A percentile compares a stretch with the other conserved stretches of the same genome.
Evolutionary conservation across 2,113 vertebrate species (phyloP).

Genomic region (Tonatia bakeri): DNA sequence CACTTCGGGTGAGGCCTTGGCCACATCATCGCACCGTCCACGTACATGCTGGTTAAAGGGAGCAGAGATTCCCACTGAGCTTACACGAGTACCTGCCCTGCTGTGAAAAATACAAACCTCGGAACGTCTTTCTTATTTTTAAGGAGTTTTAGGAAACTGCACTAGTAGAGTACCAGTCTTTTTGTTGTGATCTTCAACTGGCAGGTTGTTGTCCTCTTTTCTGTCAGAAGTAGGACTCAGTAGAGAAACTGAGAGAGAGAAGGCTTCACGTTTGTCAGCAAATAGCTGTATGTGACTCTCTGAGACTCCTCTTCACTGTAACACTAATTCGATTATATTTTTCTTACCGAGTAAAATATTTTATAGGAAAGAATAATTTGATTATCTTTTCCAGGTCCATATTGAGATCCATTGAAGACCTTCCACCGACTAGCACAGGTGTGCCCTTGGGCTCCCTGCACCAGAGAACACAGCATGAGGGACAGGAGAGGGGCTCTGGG

Average conservation of each 20-base stretch:
- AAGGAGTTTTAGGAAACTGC: neutral
- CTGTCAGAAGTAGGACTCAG: neutral
- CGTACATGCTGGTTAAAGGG: neutral
- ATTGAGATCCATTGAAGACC: constrained; percentile 85
- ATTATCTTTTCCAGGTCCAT: constrained; percentile 80
- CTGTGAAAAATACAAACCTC: neutral
- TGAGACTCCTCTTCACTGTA: neutral
- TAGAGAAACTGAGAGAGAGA: neutral
- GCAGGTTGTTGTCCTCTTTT: neutral
- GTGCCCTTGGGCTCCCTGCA: neutral
- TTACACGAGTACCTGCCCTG: neutral
- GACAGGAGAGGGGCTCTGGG: neutral
- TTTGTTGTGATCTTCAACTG: neutral
- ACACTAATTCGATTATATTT: constrained; percentile 46
- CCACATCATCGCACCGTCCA: no score
- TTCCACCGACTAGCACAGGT: neutral
- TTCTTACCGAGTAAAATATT: neutral
- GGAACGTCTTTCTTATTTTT: neutral
- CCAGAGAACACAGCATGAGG: constrained; percentile 40
- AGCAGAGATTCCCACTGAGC: neutral
- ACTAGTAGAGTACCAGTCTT: neutral
- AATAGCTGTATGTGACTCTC: neutral
- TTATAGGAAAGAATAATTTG: neutral
- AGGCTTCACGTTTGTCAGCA: neutral
- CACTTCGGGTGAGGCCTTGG: neutral